Conservation (phyloP, 2,113 vertebrate species). For the Scolopax mira region DNA sequence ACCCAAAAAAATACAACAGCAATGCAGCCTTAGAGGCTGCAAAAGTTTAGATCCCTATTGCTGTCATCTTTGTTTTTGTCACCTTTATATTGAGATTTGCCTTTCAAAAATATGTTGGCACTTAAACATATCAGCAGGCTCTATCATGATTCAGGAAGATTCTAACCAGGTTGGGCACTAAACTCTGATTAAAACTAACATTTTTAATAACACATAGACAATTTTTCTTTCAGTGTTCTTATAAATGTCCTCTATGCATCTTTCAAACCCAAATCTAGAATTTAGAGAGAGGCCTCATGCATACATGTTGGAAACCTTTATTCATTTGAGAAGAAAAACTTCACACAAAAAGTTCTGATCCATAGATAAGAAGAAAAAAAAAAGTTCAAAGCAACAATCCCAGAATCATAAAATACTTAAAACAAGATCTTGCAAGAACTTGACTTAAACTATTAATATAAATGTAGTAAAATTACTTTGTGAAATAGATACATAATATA, state of each 20-base stretch:
- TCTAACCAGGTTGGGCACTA: neutral
- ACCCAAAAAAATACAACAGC: neutral
- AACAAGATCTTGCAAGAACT: neutral
- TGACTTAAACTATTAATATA: neutral
- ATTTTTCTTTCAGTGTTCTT: neutral
- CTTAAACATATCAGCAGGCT: neutral
- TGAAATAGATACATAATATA: neutral
- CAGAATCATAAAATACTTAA: neutral
- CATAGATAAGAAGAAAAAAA: neutral
- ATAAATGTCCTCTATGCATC: neutral
- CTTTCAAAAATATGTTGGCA: neutral
- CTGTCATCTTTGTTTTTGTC: neutral
- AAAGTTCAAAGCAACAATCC: neutral
- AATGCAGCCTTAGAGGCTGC: neutral
- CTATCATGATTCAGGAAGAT: neutral
- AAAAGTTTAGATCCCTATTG: neutral
- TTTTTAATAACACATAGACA: neutral
- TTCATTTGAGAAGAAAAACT: neutral
- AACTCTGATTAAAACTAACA: neutral
- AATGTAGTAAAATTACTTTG: neutral
- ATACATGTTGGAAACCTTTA: neutral
- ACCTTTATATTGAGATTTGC: neutral
- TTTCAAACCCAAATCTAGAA: neutral
- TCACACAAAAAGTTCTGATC: neutral
- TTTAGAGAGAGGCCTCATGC: neutral